Percentiles rank a stretch among this genome's conserved stretches.
These are phyloP conservation scores for Alexandromys oeconomus DNA, from an alignment of 2,797 vertebrate species.

Conservation along the genomic window DNA sequence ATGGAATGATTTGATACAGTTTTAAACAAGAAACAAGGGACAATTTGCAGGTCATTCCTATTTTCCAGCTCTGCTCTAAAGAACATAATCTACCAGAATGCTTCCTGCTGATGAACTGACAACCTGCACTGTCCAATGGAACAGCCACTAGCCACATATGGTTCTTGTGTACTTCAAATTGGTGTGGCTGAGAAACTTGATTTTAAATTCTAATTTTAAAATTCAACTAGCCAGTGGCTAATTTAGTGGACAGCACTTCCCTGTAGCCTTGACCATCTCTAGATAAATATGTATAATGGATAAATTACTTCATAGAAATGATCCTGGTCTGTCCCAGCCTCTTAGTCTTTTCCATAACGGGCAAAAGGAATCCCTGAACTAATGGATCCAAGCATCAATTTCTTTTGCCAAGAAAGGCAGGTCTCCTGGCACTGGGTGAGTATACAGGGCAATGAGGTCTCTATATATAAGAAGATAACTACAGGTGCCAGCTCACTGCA, in stretches of 20 bases:
- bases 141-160: not conserved
- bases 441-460: not conserved
- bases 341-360: not conserved
- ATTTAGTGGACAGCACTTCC: not conserved
- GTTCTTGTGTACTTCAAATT: not conserved
- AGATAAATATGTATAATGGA: not conserved
- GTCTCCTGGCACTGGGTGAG: not conserved
- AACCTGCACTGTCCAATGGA: not conserved
- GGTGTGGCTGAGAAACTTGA: not conserved
- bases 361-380: not conserved
- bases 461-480: not conserved
- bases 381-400: not conserved
- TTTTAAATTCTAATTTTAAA: slow-evolving; percentile 44
- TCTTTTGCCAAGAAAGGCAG: not conserved
- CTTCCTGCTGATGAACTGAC: not conserved
- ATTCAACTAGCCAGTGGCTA: not conserved
- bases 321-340: slow-evolving; percentile 16
- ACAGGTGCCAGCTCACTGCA: not conserved
- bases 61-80: not conserved
- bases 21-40: not conserved
- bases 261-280: not conserved
- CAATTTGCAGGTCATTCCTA: not conserved
- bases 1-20: not conserved
- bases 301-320: not conserved
- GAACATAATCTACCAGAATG: not conserved